Percentiles rank a stretch among this genome's conserved stretches.
phyloP scores from a whole-genome alignment of 1,140 invertebrate genomes.

The Atta cephalotes region DNA sequence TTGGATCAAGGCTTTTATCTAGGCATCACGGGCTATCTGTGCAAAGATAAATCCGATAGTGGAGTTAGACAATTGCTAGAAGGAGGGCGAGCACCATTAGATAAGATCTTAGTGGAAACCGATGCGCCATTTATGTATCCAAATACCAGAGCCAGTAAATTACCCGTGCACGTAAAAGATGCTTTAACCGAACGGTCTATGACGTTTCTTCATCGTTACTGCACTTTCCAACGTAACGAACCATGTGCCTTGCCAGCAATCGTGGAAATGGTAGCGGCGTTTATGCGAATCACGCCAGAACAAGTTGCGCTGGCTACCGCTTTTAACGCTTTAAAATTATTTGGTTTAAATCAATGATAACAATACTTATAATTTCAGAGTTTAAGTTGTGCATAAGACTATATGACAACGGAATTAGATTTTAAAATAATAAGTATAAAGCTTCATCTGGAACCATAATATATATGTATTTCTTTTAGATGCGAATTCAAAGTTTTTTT shows the following conservation, averaged over 20 bases:
- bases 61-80: constrained; percentile 94
- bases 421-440: constrained; percentile 19
- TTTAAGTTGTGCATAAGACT: constrained; percentile 32
- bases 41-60: constrained; percentile 97
- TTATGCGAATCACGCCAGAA: constrained; percentile 94
- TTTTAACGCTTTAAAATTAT: constrained; percentile 97
- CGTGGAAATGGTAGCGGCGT: constrained; percentile 97
- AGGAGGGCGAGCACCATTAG: constrained; percentile 92
- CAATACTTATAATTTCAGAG: constrained; percentile 84
- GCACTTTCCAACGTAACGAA: constrained; percentile 98
- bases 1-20: constrained; percentile 95
- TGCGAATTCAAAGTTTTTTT: background rate
- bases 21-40: constrained; percentile 95
- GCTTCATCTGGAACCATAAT: background rate
- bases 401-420: constrained; percentile 58
- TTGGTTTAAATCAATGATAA: constrained; percentile 93
- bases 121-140: constrained; percentile 99
- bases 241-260: constrained; percentile 97
- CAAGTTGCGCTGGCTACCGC: constrained; percentile 97
- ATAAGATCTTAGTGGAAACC: constrained; percentile 95
- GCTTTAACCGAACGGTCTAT: constrained; percentile 94
- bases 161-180: constrained; percentile 94
- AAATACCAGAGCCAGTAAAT: constrained; percentile 96
- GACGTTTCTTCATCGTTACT: constrained; percentile 91
- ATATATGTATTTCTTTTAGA: constrained; percentile 21